Base-by-base conservation (phyloP, 2,797 vertebrate species). In the Tadarida brasiliensis region DNA sequence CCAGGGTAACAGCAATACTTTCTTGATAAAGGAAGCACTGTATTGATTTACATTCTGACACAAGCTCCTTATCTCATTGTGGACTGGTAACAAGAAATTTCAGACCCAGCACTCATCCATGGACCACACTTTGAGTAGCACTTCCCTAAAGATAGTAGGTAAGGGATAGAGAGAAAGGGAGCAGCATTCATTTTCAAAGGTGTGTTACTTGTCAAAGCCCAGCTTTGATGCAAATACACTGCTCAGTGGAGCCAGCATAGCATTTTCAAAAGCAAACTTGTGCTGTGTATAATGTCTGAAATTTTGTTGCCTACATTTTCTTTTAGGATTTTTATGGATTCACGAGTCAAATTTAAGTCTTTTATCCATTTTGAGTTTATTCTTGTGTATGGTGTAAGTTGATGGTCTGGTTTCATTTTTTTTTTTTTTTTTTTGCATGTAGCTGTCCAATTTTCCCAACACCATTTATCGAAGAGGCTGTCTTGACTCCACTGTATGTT, bases 21-120 rank as follows among this genome's bases (percentile, higher is more conserved):
- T 61, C 44, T n/a, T 54, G 24, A 81, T 39, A n/a, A 81, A 91
- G 61, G 5, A 57, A 74, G 44, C 8, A 74, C 9, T 67, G 10
- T 20, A 54, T 22, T 83, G 56, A 76, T 67, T 95, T 92, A 35
- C 11, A 78, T 81, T 94, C 47, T 68, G n/a, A 19, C 51, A 85
- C n/a, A 74, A 78, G 49, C 15, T 87, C 28, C n/a, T 95, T 83
- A 61, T 73, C 51, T 90, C 33, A 12, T 59, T 39, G 14, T 5
- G 33, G 44, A 86, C 24, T 47, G 54, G 39, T 63, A 92, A 90
- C 33, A 87, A 82, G 73, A 16, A 77, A 77, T 70, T 90, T 85
- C 71, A 92, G 19, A 73, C 14, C 8, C 49, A 73, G 24, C 30
- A 33, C 78, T n/a, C 30, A 78, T 28, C 9, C 82, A 56, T 4